Conservation (phyloP, 2,113 vertebrate species). For the Echinops telfairi region DNA sequence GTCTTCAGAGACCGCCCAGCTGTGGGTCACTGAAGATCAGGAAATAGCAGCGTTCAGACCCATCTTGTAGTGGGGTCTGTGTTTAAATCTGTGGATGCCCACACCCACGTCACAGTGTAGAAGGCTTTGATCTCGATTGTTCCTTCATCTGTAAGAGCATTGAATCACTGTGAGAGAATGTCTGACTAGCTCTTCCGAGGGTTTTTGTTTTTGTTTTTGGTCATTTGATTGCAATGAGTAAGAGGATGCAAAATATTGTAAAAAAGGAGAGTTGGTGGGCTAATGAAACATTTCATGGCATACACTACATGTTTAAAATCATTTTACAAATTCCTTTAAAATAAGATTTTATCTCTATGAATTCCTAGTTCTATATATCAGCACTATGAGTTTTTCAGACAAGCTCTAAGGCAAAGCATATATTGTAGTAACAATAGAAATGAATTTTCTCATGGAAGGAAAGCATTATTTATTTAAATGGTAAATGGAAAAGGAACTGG, state of each 20-base stretch:
- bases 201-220: not conserved
- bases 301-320: not conserved
- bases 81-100: constrained; percentile 1
- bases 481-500: not conserved
- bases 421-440: constrained; percentile 50
- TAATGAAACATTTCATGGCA: not conserved
- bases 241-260: not conserved
- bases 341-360: not conserved
- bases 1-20: not conserved
- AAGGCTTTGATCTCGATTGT: constrained; percentile 34
- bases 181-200: constrained; percentile 54
- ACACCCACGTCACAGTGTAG: not conserved
- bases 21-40: constrained; percentile 9
- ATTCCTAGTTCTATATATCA: not conserved
- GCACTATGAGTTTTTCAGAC: not conserved
- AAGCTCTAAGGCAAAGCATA: not conserved
- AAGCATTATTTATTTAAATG: constrained; percentile 70
- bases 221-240: not conserved
- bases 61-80: not conserved
- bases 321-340: not conserved
- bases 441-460: constrained; percentile 18
- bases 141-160: not conserved
- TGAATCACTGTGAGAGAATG: constrained; percentile 1
- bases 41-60: constrained; percentile 4
- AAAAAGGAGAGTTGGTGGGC: not conserved